Percentiles rank a stretch among this genome's conserved stretches.
Conservation (phyloP, 1,140 invertebrate species). For the Varroa destructor region DNA sequence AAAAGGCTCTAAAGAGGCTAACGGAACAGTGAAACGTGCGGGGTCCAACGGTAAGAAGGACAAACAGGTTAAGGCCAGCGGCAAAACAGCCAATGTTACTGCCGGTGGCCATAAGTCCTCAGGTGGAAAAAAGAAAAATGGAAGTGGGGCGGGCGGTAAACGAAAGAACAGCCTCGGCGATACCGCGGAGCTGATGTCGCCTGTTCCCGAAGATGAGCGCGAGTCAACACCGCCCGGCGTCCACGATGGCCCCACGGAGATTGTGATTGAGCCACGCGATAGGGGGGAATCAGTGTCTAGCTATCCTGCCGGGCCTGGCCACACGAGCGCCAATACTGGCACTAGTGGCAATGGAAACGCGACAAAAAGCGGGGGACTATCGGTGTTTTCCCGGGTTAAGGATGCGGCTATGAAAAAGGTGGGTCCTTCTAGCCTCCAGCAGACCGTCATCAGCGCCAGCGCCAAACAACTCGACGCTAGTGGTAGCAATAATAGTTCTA, state of each 20-base stretch:
- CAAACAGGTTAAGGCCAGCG: not conserved
- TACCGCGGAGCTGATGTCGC: slow-evolving; percentile 20
- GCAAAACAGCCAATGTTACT: not conserved
- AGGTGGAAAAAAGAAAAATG: slow-evolving; percentile 11
- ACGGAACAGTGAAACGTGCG: not conserved
- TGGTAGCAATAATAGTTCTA: too few species aligned
- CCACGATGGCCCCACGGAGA: slow-evolving; percentile 3
- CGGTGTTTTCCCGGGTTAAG: slow-evolving; percentile 18
- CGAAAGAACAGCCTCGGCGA: slow-evolving; percentile 25
- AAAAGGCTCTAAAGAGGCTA: slow-evolving; percentile 1
- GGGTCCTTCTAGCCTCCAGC: slow-evolving; percentile 4
- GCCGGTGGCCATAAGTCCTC: not conserved
- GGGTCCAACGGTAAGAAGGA: slow-evolving; percentile 5
- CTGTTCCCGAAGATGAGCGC: slow-evolving; percentile 15
- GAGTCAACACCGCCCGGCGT: too few species aligned
- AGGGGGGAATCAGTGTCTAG: too few species aligned
- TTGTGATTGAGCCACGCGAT: slow-evolving; percentile 16
- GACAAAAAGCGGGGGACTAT: slow-evolving; percentile 1
- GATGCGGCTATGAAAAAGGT: slow-evolving; percentile 3
- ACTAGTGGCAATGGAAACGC: too few species aligned
- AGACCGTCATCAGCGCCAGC: slow-evolving; percentile 25
- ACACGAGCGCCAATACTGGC: not conserved
- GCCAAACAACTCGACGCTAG: slow-evolving; percentile 11
- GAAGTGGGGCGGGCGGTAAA: not conserved
- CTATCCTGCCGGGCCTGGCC: not conserved